Evolutionary conservation across 2,113 vertebrate species (phyloP).

Genomic region (Stictonetta naevosa): DNA sequence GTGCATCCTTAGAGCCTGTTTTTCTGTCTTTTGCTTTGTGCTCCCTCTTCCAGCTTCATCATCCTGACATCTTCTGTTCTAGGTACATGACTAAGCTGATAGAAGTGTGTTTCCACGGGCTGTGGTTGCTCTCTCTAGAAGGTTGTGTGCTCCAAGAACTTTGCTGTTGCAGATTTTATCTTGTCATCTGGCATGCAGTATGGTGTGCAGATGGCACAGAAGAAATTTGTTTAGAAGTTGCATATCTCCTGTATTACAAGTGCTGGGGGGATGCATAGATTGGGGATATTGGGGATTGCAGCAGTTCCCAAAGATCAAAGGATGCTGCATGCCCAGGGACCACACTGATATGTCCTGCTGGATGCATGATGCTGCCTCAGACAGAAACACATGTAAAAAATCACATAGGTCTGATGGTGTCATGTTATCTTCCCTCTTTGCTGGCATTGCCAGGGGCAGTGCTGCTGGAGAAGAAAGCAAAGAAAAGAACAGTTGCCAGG

Average conservation of each 20-base stretch:
- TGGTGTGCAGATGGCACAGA: slow-evolving; percentile 16
- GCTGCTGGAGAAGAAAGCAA: neutral
- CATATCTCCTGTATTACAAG: neutral
- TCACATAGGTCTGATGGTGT: neutral
- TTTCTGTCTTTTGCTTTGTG: neutral
- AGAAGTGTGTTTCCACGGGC: neutral
- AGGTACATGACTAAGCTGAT: slow-evolving; percentile 20
- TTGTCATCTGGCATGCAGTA: slow-evolving; percentile 26
- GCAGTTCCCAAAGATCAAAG: neutral
- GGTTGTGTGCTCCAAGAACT: slow-evolving; percentile 17
- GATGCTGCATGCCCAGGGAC: neutral
- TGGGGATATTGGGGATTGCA: neutral
- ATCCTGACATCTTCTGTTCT: neutral
- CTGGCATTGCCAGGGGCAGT: neutral
- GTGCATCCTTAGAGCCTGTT: neutral
- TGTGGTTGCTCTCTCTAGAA: slow-evolving; percentile 1
- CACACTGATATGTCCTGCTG: neutral
- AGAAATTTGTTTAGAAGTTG: slow-evolving; percentile 21
- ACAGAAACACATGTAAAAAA: neutral
- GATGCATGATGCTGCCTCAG: neutral
- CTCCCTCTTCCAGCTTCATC: neutral
- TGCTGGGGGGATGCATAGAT: neutral
- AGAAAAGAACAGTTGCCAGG: neutral
- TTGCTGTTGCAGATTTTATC: slow-evolving; percentile 28
- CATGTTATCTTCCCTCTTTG: neutral